phyloP scores from a whole-genome alignment of 2,113 vertebrate species.

The Trichomycterus rosablanca region DNA sequence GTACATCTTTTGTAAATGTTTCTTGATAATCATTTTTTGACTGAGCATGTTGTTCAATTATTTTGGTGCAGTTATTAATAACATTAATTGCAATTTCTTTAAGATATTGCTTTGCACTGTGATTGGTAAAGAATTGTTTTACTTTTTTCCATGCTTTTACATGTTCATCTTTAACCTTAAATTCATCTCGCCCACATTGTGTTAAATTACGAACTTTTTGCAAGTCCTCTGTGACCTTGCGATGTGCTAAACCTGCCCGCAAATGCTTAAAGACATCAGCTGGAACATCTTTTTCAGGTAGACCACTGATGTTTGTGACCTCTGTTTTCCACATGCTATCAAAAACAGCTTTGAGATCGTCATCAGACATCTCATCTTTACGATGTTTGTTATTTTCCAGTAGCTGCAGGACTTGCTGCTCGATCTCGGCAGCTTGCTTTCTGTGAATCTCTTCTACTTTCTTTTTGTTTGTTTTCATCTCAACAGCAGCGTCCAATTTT shows the following conservation, averaged over 20 bases:
- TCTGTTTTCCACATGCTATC: conserved; percentile 53
- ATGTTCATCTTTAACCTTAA: not conserved
- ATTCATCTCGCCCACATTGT: not conserved
- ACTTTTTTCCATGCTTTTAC: not conserved
- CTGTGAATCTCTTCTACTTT: conserved; percentile 38
- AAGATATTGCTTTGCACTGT: not conserved
- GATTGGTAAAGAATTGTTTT: not conserved
- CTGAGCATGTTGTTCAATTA: conserved; percentile 27
- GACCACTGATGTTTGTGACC: not conserved
- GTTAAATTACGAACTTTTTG: not conserved
- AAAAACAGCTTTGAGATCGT: not conserved
- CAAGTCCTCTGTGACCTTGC: conserved; percentile 23
- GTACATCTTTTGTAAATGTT: conserved; percentile 38
- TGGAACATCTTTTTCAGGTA: conserved; percentile 38
- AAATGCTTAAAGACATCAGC: conserved; percentile 25
- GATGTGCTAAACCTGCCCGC: conserved; percentile 31
- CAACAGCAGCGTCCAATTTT: conserved; percentile 23
- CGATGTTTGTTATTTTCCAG: conserved; percentile 29
- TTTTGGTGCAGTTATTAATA: conserved; percentile 5
- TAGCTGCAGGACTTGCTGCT: conserved; percentile 42
- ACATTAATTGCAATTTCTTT: conserved; percentile 7
- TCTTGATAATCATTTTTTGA: conserved; percentile 47
- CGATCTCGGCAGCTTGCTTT: conserved; percentile 41
- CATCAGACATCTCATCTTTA: conserved; percentile 13
- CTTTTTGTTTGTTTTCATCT: conserved; percentile 6